phyloP scores from a whole-genome alignment of 2,888 invertebrate species.

The Mactromeris polynyma region DNA sequence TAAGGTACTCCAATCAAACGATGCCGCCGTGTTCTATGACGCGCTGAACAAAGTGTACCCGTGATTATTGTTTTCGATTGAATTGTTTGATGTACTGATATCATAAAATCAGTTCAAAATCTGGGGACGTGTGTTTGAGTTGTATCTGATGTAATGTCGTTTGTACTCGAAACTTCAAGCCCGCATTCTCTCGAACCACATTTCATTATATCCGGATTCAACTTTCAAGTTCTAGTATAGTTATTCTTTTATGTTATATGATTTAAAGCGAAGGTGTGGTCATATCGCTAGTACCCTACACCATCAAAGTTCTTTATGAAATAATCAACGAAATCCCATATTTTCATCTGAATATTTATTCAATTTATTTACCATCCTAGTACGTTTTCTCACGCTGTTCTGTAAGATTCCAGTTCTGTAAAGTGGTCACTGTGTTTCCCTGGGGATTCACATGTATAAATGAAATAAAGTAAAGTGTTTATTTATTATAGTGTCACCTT shows the following conservation, averaged over 20 bases:
- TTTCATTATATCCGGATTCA: background rate
- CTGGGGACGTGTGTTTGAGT: background rate
- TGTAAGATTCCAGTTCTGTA: too few relatives aligned
- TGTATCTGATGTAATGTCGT: background rate
- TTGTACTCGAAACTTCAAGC: background rate
- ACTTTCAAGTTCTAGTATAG: background rate
- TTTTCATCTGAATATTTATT: background rate
- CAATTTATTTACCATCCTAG: background rate
- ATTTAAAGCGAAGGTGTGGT: background rate
- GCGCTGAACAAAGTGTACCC: slow-evolving; percentile 25
- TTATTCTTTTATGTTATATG: background rate
- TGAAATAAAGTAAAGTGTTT: too few relatives aligned
- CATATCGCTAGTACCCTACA: background rate
- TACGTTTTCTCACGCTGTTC: background rate
- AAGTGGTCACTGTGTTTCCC: too few relatives aligned
- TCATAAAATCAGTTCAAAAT: slow-evolving; percentile 6
- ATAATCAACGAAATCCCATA: background rate
- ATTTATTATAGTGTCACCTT: too few relatives aligned
- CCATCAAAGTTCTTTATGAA: background rate
- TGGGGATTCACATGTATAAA: too few relatives aligned
- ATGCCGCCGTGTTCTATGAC: slow-evolving; percentile 32
- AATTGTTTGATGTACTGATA: slow-evolving; percentile 30
- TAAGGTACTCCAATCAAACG: slow-evolving; percentile 33
- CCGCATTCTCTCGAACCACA: background rate
- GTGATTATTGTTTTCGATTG: slow-evolving; percentile 16